phyloP scores from a whole-genome alignment of 1,140 invertebrate genomes.

The Orussus abietinus region DNA sequence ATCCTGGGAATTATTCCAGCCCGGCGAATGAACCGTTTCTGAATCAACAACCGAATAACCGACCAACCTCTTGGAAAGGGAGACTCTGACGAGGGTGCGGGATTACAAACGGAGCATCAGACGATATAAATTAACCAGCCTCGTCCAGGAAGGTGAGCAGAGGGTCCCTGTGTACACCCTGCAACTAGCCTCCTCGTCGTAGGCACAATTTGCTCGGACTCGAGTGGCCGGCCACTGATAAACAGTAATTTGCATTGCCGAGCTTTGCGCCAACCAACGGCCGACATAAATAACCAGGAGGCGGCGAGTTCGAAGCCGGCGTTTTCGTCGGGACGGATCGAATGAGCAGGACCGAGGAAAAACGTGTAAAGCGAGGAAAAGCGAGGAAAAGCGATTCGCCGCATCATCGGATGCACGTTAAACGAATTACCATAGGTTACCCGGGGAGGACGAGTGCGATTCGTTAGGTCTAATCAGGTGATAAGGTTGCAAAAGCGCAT shows the following conservation, averaged over 20 bases:
- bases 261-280: conserved; percentile 16
- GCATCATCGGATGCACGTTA: too few relatives aligned
- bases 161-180: conserved; percentile 5
- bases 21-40: conserved; percentile 28
- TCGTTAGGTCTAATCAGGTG: too few relatives aligned
- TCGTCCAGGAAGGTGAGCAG: neutral
- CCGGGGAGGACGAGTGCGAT: too few relatives aligned
- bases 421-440: too few relatives aligned
- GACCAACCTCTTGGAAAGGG: conserved; percentile 5
- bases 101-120: conserved; percentile 26
- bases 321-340: conserved; percentile 4
- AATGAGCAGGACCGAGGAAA: neutral
- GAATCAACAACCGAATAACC: conserved; percentile 20
- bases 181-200: conserved; percentile 18
- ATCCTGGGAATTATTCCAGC: conserved; percentile 28
- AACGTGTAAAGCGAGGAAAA: too few relatives aligned
- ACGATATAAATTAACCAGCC: conserved; percentile 32
- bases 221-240: conserved; percentile 21
- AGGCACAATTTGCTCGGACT: conserved; percentile 24
- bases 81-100: conserved; percentile 22
- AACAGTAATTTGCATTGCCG: conserved; percentile 34
- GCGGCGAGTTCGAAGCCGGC: neutral
- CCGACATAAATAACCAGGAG: conserved; percentile 17
- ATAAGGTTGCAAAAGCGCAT: too few relatives aligned
- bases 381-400: too few relatives aligned